These are phyloP conservation scores for Erebia epiphron DNA, from an alignment of 2,888 invertebrate species.

Conservation along the genomic window DNA sequence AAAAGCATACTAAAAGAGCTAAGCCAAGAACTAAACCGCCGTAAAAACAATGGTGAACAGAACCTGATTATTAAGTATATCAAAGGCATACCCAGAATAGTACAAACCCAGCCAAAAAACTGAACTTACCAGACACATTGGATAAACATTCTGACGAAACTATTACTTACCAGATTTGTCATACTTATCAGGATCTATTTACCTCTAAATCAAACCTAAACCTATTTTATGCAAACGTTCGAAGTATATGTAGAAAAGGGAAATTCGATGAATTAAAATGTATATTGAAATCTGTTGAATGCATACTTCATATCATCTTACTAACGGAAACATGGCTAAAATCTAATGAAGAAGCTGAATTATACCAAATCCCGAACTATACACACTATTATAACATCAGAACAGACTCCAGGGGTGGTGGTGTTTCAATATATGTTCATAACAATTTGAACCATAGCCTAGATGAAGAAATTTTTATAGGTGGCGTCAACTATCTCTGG, in stretches of 20 bases:
- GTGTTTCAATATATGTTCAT: too few species aligned
- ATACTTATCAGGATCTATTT: constrained; percentile 36
- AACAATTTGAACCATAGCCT: too few species aligned
- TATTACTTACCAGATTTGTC: constrained; percentile 21
- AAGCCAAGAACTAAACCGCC: constrained; percentile 4
- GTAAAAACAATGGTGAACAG: constrained; percentile 11
- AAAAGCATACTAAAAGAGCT: constrained; percentile 11
- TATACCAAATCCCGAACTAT: too few species aligned
- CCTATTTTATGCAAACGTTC: constrained; percentile 36
- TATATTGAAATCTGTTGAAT: constrained; percentile 30
- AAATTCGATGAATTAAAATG: too few species aligned
- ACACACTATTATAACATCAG: too few species aligned
- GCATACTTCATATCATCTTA: constrained; percentile 32
- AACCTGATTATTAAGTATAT: constrained; percentile 28
- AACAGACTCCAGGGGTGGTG: too few species aligned
- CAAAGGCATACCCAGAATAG: constrained; percentile 23
- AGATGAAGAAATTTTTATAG: too few species aligned
- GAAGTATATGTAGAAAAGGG: constrained; percentile 38
- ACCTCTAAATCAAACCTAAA: constrained; percentile 27
- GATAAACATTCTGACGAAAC: constrained; percentile 6
- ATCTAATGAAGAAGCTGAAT: too few species aligned
- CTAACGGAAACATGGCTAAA: constrained; percentile 30
- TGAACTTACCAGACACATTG: neutral
- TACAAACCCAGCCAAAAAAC: constrained; percentile 9
- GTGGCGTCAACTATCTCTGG: too few species aligned